Percentiles rank a stretch among this genome's conserved stretches.
Conservation (phyloP, 1,140 invertebrate genomes). For the Eupeodes corollae region DNA sequence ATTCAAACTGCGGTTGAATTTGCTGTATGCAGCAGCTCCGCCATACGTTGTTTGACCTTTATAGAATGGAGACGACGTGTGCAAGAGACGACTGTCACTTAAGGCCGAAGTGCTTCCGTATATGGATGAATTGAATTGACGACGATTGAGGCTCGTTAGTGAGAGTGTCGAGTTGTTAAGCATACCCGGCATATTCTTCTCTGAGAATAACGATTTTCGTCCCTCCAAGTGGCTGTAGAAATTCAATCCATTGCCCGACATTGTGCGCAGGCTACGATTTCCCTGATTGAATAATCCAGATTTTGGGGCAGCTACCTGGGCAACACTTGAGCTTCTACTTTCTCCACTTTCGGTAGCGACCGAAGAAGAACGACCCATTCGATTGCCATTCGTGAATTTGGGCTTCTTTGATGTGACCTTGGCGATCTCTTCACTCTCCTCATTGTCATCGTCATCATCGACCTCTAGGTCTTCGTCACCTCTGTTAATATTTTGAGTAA, state of each 20-base stretch:
- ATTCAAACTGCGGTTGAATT: slow-evolving; percentile 26
- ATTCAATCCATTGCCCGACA: slow-evolving; percentile 19
- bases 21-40: slow-evolving; percentile 55
- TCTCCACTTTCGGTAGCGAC: slow-evolving; percentile 4
- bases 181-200: slow-evolving; percentile 2
- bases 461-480: slow-evolving; percentile 3
- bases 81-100: slow-evolving; percentile 30
- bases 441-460: slow-evolving; percentile 1
- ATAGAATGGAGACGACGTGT: slow-evolving; percentile 59
- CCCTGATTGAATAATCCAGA: slow-evolving; percentile 14
- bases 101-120: slow-evolving; percentile 34
- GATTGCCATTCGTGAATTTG: not conserved
- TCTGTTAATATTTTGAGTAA: slow-evolving; percentile 1
- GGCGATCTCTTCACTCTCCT: slow-evolving; percentile 13
- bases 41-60: slow-evolving; percentile 68
- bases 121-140: slow-evolving; percentile 30
- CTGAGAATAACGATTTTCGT: slow-evolving; percentile 26
- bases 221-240: slow-evolving; percentile 31
- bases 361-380: not conserved
- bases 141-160: slow-evolving; percentile 20
- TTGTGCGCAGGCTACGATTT: slow-evolving; percentile 6
- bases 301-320: not conserved
- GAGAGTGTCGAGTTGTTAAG: slow-evolving; percentile 31
- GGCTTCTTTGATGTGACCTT: not conserved
- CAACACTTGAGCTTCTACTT: not conserved